A percentile compares a stretch with the other conserved stretches of the same genome.
Conservation (phyloP, 2,888 invertebrate species). For the Machimus rusticus region DNA sequence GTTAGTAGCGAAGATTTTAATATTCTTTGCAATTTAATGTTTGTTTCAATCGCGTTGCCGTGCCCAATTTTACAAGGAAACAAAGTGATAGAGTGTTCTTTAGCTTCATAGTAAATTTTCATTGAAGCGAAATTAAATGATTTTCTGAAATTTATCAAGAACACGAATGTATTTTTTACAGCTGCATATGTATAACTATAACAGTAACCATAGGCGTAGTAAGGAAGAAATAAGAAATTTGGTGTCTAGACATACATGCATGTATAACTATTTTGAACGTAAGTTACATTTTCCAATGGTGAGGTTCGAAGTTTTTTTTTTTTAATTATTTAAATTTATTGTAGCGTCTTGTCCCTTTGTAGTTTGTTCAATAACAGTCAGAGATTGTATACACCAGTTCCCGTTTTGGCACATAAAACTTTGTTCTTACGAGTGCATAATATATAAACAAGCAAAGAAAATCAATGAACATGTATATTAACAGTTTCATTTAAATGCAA, state of each 20-base stretch:
- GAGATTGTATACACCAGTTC: background rate
- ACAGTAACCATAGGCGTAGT: background rate
- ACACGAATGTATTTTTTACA: constrained; percentile 12
- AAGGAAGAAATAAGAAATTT: background rate
- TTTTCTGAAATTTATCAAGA: background rate
- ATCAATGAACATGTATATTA: background rate
- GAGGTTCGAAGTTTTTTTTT: background rate
- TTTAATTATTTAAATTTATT: background rate
- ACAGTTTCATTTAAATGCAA: constrained; percentile 18
- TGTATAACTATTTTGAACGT: background rate
- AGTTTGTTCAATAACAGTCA: background rate
- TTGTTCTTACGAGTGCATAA: background rate
- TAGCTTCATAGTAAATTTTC: background rate
- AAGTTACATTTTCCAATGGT: constrained; percentile 5
- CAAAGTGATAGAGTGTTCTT: background rate
- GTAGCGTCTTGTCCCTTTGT: background rate
- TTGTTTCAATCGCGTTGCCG: background rate
- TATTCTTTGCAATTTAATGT: background rate
- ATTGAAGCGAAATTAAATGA: background rate
- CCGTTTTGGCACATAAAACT: background rate
- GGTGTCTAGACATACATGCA: constrained; percentile 11
- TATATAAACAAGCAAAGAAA: background rate
- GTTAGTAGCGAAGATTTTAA: background rate
- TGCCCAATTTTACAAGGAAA: background rate
- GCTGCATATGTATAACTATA: background rate